Evolutionary conservation across 1,140 invertebrate genomes (phyloP), one percentile per base, ranked within the genome.

Genomic region (Procambarus virginalis): DNA sequence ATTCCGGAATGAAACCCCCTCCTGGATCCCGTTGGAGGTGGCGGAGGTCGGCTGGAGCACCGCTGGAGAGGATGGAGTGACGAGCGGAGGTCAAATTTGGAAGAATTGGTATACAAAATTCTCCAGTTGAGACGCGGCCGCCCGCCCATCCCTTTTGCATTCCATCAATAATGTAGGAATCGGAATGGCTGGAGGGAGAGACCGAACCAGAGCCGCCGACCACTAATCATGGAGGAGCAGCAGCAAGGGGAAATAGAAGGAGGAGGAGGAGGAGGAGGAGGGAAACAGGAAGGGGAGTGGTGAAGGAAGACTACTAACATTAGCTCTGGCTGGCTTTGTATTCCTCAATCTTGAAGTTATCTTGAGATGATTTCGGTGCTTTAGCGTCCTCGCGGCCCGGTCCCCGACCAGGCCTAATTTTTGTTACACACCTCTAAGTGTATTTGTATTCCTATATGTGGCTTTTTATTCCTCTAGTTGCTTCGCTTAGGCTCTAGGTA

Each of bases 81-180:
- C 20, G 55, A 49, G n/a, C 48, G 14, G 70, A 84, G 70, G 46
- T 64, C 46, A 55, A 76, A n/a, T 75, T 84, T 81, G 34, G 79
- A 75, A 84, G 83, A 84, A 84, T 75, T 84, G 83, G 68, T 84
- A 75, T 75, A 73, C 83, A 84, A 84, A 84, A 84, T 84, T 84
- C 83, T 55, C 83, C 68, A 51, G 83, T 76, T 75, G 83, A 84
- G 83, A 84, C 83, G 83, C 84, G 48, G 84, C 76, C 60, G 78
- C 86, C 87, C 87, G 80, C 87, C 87, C 87, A 76, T 89, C 87
- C 84, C 87, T 89, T 89, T 89, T 89, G 87, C 87, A 89, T 89
- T 89, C 87, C 80, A 89, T 89, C 87, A 89, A 89, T 89, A 89
- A 89, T 89, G 87, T 89, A 89, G 68, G 87, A 82, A 89, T 89